Base-by-base conservation (phyloP, 2,888 invertebrate genomes). In the Drosophila anceps region DNA sequence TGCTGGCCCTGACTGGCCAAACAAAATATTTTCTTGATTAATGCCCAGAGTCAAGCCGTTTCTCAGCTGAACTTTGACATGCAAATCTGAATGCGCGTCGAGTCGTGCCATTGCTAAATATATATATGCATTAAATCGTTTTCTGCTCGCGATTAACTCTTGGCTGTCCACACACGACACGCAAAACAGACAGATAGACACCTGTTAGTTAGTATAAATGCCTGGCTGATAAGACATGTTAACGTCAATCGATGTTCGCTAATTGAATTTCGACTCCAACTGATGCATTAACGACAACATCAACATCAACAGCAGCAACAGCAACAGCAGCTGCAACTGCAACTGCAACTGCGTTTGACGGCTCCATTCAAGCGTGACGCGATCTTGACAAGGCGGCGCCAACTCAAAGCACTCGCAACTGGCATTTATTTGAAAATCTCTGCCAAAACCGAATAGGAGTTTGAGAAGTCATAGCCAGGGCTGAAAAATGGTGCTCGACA, bases 331-430 rank as follows among this genome's bases (percentile, higher is more conserved):
- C 48, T 39, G n/a, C 55, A 24, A 24, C 53, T 37, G 18, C 13
- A 48, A 24, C 51, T 24, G 29, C 54, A 41, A 35, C 57, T 62
- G 27, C 39, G 53, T 73, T 78, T 79, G 84, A 83, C 83, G 69
- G 71, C 78, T 85, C 65, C 55, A 85, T 68, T 85, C 76, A 68
- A 79, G 80, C 82, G 82, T 83, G 78, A 85, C 84, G 61, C 43
- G 70, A 85, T 79, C 79, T 68, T 76, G 73, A 76, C 76, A 76
- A 73, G 76, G 29, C 76, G 76, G 76, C 76, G 73, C 76, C 72
- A 72, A 13, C 48, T 64, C 76, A 76, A 64, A 76, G 76, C 76
- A 29, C 18, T 64, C 48, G 39, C 33, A 51, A 62, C 59, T 66
- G 71, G 33, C 46, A 67, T 57, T 58, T 18, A 60, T 54, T 76